Evolutionary conservation across 53 echinoderm and acorn worm species (phyloP), one percentile per base, ranked within the genome.

Genomic region (Mesocentrotus franciscanus): DNA sequence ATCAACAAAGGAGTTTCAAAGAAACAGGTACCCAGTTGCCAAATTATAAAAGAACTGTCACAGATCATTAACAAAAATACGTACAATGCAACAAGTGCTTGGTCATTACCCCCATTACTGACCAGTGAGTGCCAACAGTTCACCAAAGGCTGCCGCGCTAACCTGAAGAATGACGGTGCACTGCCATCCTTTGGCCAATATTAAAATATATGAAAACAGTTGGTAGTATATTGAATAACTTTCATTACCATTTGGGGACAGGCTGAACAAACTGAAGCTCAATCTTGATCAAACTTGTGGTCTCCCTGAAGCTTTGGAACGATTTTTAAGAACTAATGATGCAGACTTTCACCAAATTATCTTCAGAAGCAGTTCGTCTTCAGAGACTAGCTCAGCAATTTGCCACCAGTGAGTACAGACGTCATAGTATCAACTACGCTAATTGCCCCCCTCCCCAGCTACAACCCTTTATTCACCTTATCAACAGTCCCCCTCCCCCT

Each of bases 321-420:
- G 12, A 29, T 18, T 18, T 36, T 42, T 20, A 1, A 76, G 33
- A 76, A 39, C 42, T 6, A 42, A 81, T 1, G 17, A 18, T 81
- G 2, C 81, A 39, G 7, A 42, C 29, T 81, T 39, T 71, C 6
- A 79, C 39, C 7, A 16, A 39, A 6, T 61, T 42, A 81, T 42
- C 64, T 64, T 64, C 36, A 81, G 81, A 81, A 81, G 42, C 0
- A 17, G 81, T 81, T 39, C 81, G 16, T 81, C 81, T 42, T 42
- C 0, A 13, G 81, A 81, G 81, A 81, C 81, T 81, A 81, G 81
- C 81, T 81, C 36, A 81, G 22, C 81, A 81, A 81, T 81, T 81
- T 17, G 42, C 81, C 42, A 81, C 81, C 81, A 39, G 81, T 81
- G 81, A 42, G 81, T 81, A 15, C 17, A 81, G 36, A 81, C 81